These are phyloP conservation scores for Elephantulus edwardii DNA, from an alignment of 2,113 vertebrate genomes.

Conservation along the genomic window DNA sequence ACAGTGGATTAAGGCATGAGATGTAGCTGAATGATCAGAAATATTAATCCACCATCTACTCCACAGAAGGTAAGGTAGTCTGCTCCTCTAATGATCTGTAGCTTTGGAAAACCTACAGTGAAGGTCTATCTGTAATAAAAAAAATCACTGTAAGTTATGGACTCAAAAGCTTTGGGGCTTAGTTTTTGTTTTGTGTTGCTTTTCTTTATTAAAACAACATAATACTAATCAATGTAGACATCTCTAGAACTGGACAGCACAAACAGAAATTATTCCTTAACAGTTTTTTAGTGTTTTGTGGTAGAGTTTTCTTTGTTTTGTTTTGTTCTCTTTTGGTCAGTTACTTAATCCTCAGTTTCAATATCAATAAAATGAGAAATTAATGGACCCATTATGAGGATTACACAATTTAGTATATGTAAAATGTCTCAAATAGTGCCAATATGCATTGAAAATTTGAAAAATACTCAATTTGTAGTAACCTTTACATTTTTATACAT, in stretches of 20 bases:
- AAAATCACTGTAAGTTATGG: no score
- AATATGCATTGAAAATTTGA: not conserved
- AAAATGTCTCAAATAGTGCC: not conserved
- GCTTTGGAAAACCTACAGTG: no score
- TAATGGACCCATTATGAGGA: not conserved
- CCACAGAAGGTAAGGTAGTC: no score
- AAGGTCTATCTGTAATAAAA: no score
- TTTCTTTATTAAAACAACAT: not conserved
- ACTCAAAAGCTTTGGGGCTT: no score
- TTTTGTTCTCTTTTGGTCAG: not conserved
- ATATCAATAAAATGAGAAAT: not conserved
- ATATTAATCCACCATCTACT: no score
- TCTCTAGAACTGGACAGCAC: not conserved
- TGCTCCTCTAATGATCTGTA: no score
- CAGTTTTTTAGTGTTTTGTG: not conserved
- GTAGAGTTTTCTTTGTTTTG: no score
- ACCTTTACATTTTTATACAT: not conserved
- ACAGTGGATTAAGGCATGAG: no score
- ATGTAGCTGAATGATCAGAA: no score
- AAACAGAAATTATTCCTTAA: not conserved
- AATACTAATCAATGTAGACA: not conserved
- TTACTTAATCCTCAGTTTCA: not conserved
- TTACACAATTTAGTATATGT: not conserved
- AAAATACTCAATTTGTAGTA: not conserved
- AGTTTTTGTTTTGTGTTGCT: no score